phyloP scores from a whole-genome alignment of 2,113 vertebrate species.

The Dascyllus trimaculatus region DNA sequence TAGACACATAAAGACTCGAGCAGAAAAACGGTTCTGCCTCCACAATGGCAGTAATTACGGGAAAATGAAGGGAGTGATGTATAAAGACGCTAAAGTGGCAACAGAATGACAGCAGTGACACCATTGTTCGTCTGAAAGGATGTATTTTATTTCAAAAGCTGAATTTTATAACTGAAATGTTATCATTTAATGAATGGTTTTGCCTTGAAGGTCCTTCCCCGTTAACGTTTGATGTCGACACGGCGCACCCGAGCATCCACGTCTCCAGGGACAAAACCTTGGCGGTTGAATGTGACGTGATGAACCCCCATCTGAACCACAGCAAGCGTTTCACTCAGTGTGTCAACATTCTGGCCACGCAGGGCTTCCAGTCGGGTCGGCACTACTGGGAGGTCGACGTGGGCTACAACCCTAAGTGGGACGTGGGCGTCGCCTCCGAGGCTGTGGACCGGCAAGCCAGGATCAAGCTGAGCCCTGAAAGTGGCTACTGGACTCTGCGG shows the following conservation, averaged over 20 bases:
- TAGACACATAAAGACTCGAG: constrained; percentile 17
- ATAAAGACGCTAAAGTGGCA: constrained; percentile 1
- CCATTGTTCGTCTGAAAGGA: constrained; percentile 12
- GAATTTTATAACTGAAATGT: not conserved
- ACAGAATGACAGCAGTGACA: not conserved
- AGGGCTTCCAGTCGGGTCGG: constrained; percentile 83
- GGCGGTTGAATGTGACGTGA: constrained; percentile 80
- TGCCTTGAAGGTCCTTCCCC: constrained; percentile 81
- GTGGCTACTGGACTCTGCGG: constrained; percentile 89
- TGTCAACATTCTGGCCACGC: constrained; percentile 85
- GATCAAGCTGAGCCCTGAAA: constrained; percentile 87
- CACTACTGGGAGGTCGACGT: constrained; percentile 93
- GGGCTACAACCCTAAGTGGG: constrained; percentile 89
- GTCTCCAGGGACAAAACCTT: constrained; percentile 85
- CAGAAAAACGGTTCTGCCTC: constrained; percentile 8
- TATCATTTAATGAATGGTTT: constrained; percentile 32
- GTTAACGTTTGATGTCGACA: constrained; percentile 86
- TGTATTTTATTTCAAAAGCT: constrained; percentile 32
- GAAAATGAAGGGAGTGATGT: not conserved
- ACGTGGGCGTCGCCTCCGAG: constrained; percentile 88
- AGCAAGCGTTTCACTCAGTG: constrained; percentile 87
- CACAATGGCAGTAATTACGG: constrained; percentile 22
- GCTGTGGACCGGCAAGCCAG: constrained; percentile 78
- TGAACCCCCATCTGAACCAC: constrained; percentile 41
- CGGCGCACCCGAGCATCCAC: constrained; percentile 87